These are phyloP conservation scores for Heliothis virescens DNA, from an alignment of 1,140 invertebrate species.

Conservation along the genomic window DNA sequence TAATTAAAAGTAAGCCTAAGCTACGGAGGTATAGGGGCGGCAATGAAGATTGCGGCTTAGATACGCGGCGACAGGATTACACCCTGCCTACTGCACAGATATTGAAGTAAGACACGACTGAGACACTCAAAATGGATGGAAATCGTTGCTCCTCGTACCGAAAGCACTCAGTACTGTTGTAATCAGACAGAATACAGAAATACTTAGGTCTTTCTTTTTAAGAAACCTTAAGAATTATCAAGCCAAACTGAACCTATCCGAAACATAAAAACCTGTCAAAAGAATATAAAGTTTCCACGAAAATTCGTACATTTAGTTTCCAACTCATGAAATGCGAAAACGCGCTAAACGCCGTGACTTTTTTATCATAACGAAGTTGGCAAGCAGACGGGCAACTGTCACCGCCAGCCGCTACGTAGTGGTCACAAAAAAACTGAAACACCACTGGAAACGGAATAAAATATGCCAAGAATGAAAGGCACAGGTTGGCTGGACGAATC, in stretches of 20 bases:
- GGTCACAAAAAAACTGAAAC: slow-evolving; percentile 38
- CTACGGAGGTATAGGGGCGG: slow-evolving; percentile 17
- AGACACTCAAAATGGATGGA: slow-evolving; percentile 1
- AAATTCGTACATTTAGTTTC: slow-evolving; percentile 41
- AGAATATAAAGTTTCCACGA: neutral
- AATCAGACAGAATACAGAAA: neutral
- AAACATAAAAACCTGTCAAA: slow-evolving; percentile 15
- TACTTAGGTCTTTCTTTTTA: neutral
- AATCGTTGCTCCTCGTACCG: neutral
- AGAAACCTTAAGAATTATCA: neutral
- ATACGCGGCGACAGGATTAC: slow-evolving; percentile 15
- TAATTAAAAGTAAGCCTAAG: slow-evolving; percentile 39
- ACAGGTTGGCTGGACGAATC: slow-evolving; percentile 35
- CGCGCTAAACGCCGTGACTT: slow-evolving; percentile 39
- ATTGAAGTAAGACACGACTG: slow-evolving; percentile 20
- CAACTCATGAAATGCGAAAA: slow-evolving; percentile 39
- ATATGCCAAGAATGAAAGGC: slow-evolving; percentile 39
- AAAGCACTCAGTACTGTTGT: neutral
- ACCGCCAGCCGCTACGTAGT: slow-evolving; percentile 31
- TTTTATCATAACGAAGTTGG: slow-evolving; percentile 44
- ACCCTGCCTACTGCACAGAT: neutral
- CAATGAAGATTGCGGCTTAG: slow-evolving; percentile 35
- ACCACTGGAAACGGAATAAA: slow-evolving; percentile 32
- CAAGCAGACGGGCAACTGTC: slow-evolving; percentile 48
- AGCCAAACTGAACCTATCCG: neutral